Conservation (phyloP, 2,113 vertebrate genomes). For the Sphyrna mokarran region DNA sequence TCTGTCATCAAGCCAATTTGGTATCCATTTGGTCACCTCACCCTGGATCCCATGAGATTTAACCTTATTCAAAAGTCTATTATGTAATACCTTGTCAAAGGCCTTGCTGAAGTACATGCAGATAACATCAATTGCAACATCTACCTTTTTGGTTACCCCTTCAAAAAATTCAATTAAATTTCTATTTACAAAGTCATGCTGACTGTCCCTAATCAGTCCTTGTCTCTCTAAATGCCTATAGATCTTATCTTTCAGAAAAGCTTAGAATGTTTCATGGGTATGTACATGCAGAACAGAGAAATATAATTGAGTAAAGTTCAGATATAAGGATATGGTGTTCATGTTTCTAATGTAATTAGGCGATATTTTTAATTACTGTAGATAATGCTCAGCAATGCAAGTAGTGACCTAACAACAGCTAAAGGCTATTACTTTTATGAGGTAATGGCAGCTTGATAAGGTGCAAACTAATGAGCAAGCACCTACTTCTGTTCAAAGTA, state of each 20-base stretch:
- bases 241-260: not conserved
- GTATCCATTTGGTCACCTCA: too few species aligned
- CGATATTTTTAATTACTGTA: not conserved
- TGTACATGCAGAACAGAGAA: not conserved
- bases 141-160: too few species aligned
- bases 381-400: not conserved
- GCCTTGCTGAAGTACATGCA: too few species aligned
- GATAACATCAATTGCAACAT: too few species aligned
- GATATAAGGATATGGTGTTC: not conserved
- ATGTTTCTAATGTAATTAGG: not conserved
- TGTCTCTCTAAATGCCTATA: too few species aligned
- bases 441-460: not conserved
- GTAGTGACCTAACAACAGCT: not conserved
- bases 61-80: too few species aligned
- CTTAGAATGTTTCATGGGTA: not conserved
- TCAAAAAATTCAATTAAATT: too few species aligned
- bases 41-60: too few species aligned
- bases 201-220: too few species aligned
- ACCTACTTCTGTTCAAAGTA: not conserved
- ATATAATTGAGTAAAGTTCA: not conserved
- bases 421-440: not conserved
- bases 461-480: not conserved
- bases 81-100: too few species aligned
- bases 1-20: too few species aligned
- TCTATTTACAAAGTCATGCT: too few species aligned